Conservation (phyloP, 2,113 vertebrate species). For the Poicephalus gulielmi region DNA sequence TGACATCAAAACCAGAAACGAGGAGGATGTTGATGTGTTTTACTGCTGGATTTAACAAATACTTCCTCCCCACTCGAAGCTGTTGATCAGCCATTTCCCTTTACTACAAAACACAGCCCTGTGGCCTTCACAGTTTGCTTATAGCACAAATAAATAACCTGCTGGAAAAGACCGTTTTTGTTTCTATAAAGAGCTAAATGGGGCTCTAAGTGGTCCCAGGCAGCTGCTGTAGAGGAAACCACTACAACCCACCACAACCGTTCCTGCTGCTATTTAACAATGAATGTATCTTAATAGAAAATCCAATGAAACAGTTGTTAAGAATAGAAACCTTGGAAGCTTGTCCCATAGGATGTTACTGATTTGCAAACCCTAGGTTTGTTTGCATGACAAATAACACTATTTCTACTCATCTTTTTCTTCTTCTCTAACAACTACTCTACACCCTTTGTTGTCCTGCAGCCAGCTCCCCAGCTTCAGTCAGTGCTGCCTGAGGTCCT, state of each 20-base stretch:
- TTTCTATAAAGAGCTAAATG: background rate
- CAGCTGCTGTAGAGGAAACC: background rate
- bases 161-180: background rate
- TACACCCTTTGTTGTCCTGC: background rate
- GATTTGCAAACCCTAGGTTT: background rate
- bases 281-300: background rate
- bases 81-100: background rate
- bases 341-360: background rate
- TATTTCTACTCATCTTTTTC: background rate
- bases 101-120: background rate
- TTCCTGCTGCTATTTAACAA: background rate
- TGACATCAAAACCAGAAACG: background rate
- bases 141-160: constrained; percentile 2
- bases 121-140: background rate
- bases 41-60: background rate
- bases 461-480: background rate
- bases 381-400: background rate
- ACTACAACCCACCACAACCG: background rate
- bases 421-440: background rate
- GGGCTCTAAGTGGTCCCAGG: background rate
- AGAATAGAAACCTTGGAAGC: background rate
- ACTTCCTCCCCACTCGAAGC: background rate
- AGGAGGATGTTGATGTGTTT: background rate
- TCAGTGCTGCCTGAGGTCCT: background rate
- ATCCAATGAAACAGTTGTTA: background rate